Percentiles rank a stretch among this genome's conserved stretches.
phyloP scores from a whole-genome alignment of 1,140 invertebrate species.

The Procambarus virginalis region DNA sequence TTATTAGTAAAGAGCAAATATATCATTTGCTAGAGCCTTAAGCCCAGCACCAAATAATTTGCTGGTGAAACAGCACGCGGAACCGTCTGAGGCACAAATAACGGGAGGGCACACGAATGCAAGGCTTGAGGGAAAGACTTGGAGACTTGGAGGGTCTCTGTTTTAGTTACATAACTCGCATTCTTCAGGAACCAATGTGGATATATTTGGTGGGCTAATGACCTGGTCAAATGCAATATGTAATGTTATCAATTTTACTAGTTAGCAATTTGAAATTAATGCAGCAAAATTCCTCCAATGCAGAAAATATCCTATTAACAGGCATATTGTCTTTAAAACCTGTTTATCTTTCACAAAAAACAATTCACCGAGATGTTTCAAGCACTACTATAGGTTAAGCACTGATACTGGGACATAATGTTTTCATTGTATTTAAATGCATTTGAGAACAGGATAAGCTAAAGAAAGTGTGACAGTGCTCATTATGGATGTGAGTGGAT shows the following conservation, averaged over 20 bases:
- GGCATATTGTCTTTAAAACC: neutral
- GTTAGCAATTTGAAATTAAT: neutral
- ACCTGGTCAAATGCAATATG: neutral
- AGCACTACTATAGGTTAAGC: neutral
- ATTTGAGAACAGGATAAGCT: neutral
- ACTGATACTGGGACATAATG: neutral
- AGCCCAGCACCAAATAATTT: constrained; percentile 26
- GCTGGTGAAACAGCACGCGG: constrained; percentile 11
- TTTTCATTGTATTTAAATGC: neutral
- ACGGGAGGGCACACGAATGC: constrained; percentile 40
- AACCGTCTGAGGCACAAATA: constrained; percentile 44
- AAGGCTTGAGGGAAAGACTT: constrained; percentile 53
- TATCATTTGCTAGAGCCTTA: neutral
- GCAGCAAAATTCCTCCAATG: neutral
- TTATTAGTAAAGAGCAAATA: neutral
- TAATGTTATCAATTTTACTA: neutral
- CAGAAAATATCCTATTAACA: neutral
- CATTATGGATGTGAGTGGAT: neutral
- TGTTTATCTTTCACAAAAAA: neutral
- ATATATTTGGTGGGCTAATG: neutral
- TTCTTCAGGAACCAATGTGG: constrained; percentile 23
- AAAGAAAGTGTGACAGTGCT: neutral
- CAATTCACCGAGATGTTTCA: neutral
- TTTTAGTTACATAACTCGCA: neutral
- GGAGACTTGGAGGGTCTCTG: constrained; percentile 3